Evolutionary conservation across 2,888 invertebrate species (phyloP).

Genomic region (Pedicia rivosa): DNA sequence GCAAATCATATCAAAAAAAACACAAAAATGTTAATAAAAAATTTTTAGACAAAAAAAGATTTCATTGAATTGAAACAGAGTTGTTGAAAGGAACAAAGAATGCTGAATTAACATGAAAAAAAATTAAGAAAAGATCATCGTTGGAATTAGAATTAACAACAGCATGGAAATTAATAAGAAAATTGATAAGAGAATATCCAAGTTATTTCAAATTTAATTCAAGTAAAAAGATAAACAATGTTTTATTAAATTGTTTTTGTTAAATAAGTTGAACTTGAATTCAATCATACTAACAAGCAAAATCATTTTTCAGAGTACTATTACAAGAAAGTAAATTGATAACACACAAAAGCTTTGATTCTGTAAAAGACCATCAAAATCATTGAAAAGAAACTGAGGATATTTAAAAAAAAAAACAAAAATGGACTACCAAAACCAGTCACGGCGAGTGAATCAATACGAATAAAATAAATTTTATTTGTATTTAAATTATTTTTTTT

Average conservation of each 20-base stretch:
- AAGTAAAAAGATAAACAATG: no score
- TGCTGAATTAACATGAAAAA: slow-evolving; percentile 80
- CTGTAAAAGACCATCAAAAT: slow-evolving; percentile 59
- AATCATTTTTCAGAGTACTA: slow-evolving; percentile 81
- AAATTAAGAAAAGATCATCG: slow-evolving; percentile 88
- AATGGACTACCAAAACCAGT: slow-evolving; percentile 97
- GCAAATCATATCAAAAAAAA: no score
- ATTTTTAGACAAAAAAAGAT: no score
- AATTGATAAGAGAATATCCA: slow-evolving; percentile 74
- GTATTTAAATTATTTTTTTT: no score
- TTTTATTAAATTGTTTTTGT: slow-evolving; percentile 16
- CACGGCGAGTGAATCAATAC: slow-evolving; percentile 86
- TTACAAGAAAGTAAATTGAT: slow-evolving; percentile 86
- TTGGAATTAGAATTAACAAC: slow-evolving; percentile 74
- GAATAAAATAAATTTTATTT: slow-evolving; percentile 38
- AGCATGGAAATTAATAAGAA: slow-evolving; percentile 75
- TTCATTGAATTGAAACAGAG: no score
- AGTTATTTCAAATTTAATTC: slow-evolving; percentile 71
- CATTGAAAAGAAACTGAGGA: slow-evolving; percentile 78
- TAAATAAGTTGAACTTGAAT: slow-evolving; percentile 91
- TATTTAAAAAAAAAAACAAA: slow-evolving; percentile 68
- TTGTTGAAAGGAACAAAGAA: no score
- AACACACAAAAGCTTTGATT: slow-evolving; percentile 75
- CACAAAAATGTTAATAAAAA: no score
- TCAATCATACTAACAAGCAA: slow-evolving; percentile 92